Base-by-base conservation (phyloP, 2,888 invertebrate genomes). In the Drepana falcataria region DNA sequence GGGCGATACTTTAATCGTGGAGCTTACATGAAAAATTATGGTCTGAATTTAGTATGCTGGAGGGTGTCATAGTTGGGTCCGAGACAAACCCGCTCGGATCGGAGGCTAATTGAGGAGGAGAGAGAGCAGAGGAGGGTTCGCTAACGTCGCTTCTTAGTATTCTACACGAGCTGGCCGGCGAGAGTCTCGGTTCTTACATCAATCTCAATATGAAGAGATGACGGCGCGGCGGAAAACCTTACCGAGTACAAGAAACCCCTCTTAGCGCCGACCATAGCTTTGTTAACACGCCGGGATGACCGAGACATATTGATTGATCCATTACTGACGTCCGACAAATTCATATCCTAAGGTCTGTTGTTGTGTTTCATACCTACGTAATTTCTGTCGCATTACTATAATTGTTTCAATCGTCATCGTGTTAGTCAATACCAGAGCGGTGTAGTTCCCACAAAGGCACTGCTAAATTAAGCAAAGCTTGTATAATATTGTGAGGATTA, bases 171-270 rank as follows among this genome's bases (percentile, higher is more conserved):
- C 72, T 66, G 75, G 66, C 69, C 74, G 75, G 71, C 70, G 71
- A 76, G 65, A 70, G 68, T 68, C 75, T 75, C 82, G 84, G 78
- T 77, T 68, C 70, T 73, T 79, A 83, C 88, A 90, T 90, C 90
- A 90, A 90, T 90, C 89, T 90, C 89, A 90, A 89, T 90, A 87
- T 81, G 77, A 74, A 66, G 73, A 79, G 82, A 84, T 89, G 90
- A 89, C 90, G 87, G 79, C 73, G 69, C 66, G 75, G 75, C 85
- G 87, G 88, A 83, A 86, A 84, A 76, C 79, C 80, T 68, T 68
- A 66, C 66, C 68, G 70, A 74, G 76, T 81, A 90, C 90, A 90
- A 88, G 88, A 59, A 87, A 85, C 83, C 79, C 83, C 89, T 90
- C 88, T 89, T 90, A 90, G 79, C 75, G 74, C 57, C 71, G 73